Percentiles rank a stretch among this genome's conserved stretches.
Conservation (phyloP, 2,797 vertebrate genomes). For the Enteromius trimaculatus region DNA sequence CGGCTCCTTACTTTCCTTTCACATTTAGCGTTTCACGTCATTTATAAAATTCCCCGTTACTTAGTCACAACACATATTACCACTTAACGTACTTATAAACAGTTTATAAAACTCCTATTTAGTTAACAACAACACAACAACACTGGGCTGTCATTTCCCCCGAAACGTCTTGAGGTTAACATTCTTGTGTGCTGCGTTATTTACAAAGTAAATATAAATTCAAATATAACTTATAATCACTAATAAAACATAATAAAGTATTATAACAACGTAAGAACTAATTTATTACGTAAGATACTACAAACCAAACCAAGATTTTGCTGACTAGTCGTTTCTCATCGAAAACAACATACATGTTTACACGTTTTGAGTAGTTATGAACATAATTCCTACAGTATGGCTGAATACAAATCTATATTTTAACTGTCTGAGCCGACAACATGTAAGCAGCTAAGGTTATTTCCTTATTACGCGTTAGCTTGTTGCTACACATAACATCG, state of each 20-base stretch:
- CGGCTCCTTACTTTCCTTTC: not conserved
- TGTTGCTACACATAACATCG: conserved; percentile 34
- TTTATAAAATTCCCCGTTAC: not conserved
- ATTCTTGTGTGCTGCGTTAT: not conserved
- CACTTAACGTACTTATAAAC: not conserved
- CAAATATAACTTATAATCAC: not conserved
- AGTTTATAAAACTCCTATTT: not conserved
- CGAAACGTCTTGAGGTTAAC: not conserved
- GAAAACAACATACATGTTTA: conserved; percentile 18
- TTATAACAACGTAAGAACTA: not conserved
- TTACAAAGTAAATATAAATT: too few relatives aligned
- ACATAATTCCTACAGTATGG: not conserved
- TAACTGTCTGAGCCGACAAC: not conserved
- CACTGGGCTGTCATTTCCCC: not conserved
- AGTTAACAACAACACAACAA: not conserved
- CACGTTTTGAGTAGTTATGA: not conserved
- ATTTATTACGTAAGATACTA: conserved; percentile 19
- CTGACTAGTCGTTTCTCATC: conserved; percentile 6
- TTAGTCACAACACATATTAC: not conserved
- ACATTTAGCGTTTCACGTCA: not conserved
- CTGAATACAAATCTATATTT: not conserved
- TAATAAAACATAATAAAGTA: not conserved
- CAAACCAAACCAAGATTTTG: conserved; percentile 13
- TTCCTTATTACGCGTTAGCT: conserved; percentile 51
- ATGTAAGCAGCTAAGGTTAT: conserved; percentile 9